These are phyloP conservation scores for Clarias macrocephalus DNA, from an alignment of 2,113 vertebrate genomes.

Conservation along the genomic window DNA sequence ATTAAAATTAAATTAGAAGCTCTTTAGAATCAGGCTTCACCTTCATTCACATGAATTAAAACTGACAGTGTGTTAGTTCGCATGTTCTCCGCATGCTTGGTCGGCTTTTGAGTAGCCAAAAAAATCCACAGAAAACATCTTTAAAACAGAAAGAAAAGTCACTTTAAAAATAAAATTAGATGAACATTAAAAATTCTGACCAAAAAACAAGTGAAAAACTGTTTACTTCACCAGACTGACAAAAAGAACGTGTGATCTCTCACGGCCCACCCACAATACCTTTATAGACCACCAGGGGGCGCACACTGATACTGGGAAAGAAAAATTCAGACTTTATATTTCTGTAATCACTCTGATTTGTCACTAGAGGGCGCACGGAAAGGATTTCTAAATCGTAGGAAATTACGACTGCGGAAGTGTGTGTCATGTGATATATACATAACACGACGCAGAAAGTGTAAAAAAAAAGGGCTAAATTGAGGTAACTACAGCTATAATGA, in stretches of 20 bases:
- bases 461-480: constrained; percentile 14
- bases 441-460: constrained; percentile 8
- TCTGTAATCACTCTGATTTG: neutral
- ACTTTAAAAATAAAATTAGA: too few species aligned
- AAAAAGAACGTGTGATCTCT: too few species aligned
- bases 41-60: neutral
- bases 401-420: constrained; percentile 38
- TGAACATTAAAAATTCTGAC: too few species aligned
- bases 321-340: neutral
- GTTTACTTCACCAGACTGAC: too few species aligned
- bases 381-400: neutral
- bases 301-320: too few species aligned
- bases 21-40: neutral
- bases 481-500: neutral
- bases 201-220: too few species aligned
- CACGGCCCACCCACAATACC: too few species aligned
- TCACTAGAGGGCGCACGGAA: constrained; percentile 26
- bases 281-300: too few species aligned
- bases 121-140: too few species aligned
- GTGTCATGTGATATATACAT: constrained; percentile 47
- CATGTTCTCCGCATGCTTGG: too few species aligned
- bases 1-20: neutral
- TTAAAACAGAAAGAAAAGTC: too few species aligned
- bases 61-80: neutral
- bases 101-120: too few species aligned